Percentiles rank a stretch among this genome's conserved stretches.
These are phyloP conservation scores for Euborellia annulipes DNA, from an alignment of 1,140 invertebrate species.

Conservation along the genomic window DNA sequence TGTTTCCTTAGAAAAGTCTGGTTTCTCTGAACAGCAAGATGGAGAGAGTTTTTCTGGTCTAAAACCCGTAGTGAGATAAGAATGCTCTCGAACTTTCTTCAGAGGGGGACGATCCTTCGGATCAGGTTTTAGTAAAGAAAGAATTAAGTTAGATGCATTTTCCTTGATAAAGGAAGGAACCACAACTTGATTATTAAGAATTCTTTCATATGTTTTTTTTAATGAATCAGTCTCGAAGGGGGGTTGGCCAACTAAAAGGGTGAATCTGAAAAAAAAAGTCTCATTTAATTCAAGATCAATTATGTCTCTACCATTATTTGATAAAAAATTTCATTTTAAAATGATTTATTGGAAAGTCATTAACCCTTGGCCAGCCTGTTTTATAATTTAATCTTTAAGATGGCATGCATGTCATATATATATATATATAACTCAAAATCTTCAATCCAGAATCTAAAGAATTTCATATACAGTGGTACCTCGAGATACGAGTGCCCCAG, in stretches of 20 bases:
- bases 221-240: conserved; percentile 47
- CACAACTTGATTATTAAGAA: conserved; percentile 46
- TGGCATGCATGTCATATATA: too few relatives aligned
- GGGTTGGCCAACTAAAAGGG: conserved; percentile 48
- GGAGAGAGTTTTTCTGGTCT: conserved; percentile 22
- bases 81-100: conserved; percentile 36
- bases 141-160: conserved; percentile 38
- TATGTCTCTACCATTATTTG: too few relatives aligned
- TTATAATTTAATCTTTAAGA: too few relatives aligned
- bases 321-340: too few relatives aligned
- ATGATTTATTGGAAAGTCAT: too few relatives aligned
- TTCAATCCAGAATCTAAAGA: too few relatives aligned
- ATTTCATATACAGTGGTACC: too few relatives aligned
- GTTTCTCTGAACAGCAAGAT: conserved; percentile 23
- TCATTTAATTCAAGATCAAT: not conserved
- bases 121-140: conserved; percentile 37
- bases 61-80: conserved; percentile 37
- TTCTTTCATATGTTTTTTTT: conserved; percentile 45
- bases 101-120: conserved; percentile 40
- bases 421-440: too few relatives aligned
- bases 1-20: too few relatives aligned
- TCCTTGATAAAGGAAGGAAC: conserved; percentile 35
- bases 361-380: too few relatives aligned
- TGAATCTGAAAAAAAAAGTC: conserved; percentile 31
- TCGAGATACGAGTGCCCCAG: too few relatives aligned